These are phyloP conservation scores for Gymnoscopelus microlampas DNA, from an alignment of 2,797 vertebrate genomes.

Conservation along the genomic window DNA sequence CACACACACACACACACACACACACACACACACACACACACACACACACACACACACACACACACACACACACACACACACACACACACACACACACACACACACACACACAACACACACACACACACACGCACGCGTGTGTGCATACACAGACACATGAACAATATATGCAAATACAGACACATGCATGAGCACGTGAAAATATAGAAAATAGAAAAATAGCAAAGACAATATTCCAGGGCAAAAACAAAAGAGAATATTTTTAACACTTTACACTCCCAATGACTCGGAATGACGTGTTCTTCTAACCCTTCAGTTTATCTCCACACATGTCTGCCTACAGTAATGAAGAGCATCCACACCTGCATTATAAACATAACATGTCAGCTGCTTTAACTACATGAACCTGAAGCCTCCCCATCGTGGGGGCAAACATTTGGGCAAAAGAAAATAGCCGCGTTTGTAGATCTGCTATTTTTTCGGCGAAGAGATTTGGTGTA, in stretches of 20 bases:
- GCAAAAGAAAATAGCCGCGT: no score
- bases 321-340: conserved; percentile 35
- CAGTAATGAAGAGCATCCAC: conserved; percentile 38
- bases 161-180: conserved; percentile 18
- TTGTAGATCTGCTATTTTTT: no score
- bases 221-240: conserved; percentile 27
- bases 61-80: conserved; percentile 2
- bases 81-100: not conserved
- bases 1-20: not conserved
- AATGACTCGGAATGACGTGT: conserved; percentile 52
- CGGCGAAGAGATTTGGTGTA: no score
- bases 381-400: no score
- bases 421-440: no score
- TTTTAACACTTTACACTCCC: conserved; percentile 47
- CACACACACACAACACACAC: conserved; percentile 6
- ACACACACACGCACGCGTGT: conserved; percentile 8
- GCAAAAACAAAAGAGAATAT: conserved; percentile 14
- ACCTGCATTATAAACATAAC: conserved; percentile 43
- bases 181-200: conserved; percentile 28
- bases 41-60: not conserved
- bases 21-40: conserved; percentile 1
- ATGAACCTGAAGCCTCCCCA: no score
- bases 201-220: conserved; percentile 49
- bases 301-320: conserved; percentile 40
- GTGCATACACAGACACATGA: not conserved